Evolutionary conservation across 2,888 invertebrate genomes (phyloP).

Genomic region (Lutraria lutraria): DNA sequence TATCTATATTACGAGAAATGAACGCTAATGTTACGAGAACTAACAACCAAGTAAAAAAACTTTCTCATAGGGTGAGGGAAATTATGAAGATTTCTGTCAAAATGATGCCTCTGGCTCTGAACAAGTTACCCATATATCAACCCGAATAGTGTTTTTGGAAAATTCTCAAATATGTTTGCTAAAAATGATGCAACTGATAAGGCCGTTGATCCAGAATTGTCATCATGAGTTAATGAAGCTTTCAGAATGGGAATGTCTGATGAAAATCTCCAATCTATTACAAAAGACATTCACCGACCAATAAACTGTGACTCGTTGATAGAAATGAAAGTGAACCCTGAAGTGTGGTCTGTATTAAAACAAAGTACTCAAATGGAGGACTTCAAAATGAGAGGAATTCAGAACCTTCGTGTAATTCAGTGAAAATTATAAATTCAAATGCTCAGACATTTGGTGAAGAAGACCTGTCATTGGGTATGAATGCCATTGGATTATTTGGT

Average conservation of each 20-base stretch:
- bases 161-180: conserved; percentile 34
- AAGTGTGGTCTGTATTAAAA: conserved; percentile 44
- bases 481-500: conserved; percentile 33
- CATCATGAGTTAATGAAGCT: conserved; percentile 43
- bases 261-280: conserved; percentile 27
- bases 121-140: too few species aligned
- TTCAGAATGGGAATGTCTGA: conserved; percentile 50
- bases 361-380: conserved; percentile 47
- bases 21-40: too few species aligned
- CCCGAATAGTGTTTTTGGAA: conserved; percentile 34
- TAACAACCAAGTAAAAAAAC: too few species aligned
- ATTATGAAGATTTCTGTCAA: too few species aligned
- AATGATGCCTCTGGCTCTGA: too few species aligned
- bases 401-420: conserved; percentile 44
- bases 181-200: conserved; percentile 38
- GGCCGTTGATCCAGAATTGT: conserved; percentile 25
- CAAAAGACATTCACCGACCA: conserved; percentile 43
- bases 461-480: conserved; percentile 19
- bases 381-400: too few species aligned
- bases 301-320: conserved; percentile 39
- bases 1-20: too few species aligned
- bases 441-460: conserved; percentile 24
- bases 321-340: too few species aligned
- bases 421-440: conserved; percentile 35
- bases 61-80: too few species aligned